Conservation (phyloP, 2,797 vertebrate genomes). For the Cichlasoma orientale region DNA sequence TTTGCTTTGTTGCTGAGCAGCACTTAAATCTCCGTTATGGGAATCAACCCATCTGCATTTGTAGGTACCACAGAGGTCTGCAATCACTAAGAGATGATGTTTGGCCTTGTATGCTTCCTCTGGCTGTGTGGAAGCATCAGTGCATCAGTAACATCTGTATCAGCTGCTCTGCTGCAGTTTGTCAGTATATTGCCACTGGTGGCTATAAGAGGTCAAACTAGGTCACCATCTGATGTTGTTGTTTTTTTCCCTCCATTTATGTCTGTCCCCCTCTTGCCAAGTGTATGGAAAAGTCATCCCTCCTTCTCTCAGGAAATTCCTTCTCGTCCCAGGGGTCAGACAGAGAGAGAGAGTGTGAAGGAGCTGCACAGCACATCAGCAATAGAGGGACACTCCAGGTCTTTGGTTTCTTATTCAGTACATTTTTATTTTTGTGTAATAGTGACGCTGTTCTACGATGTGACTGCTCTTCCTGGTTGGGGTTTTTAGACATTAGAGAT, state of each 20-base stretch:
- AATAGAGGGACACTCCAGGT: constrained; percentile 3
- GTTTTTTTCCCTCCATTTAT: constrained; percentile 7
- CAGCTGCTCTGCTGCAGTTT: constrained; percentile 31
- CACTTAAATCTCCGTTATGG: neutral
- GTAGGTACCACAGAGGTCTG: neutral
- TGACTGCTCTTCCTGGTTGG: neutral
- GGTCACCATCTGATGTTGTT: constrained; percentile 51
- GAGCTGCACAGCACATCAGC: constrained; percentile 30
- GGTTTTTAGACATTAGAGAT: neutral
- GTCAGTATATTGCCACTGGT: constrained; percentile 13
- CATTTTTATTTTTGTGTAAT: neutral
- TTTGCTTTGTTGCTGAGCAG: neutral
- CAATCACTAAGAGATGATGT: neutral
- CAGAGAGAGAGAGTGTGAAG: constrained; percentile 31
- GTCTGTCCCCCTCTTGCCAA: constrained; percentile 17
- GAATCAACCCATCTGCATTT: constrained; percentile 29
- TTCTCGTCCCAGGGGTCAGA: constrained; percentile 46
- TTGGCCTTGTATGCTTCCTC: neutral
- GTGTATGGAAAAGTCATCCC: constrained; percentile 61
- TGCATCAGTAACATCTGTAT: constrained; percentile 20
- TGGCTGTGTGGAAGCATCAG: constrained; percentile 19
- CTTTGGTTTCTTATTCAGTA: neutral
- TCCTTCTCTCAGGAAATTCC: constrained; percentile 71
- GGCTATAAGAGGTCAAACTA: constrained; percentile 20
- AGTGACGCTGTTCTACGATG: neutral